Conservation (phyloP, 2,888 invertebrate genomes). For the Dichetophora obliterata region DNA sequence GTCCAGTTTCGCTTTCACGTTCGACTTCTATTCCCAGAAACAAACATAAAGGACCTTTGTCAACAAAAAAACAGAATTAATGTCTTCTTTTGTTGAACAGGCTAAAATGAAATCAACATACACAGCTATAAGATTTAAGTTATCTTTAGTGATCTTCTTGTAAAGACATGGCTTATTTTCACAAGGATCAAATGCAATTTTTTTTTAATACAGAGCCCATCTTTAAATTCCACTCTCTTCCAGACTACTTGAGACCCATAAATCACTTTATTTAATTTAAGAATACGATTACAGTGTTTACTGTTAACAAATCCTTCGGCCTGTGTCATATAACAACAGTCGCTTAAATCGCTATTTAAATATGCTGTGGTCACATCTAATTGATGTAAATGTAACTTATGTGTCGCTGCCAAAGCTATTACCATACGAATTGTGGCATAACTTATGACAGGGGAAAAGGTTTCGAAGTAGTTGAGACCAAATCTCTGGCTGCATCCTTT, state of each 20-base stretch:
- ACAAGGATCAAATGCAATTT: background rate
- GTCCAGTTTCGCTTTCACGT: slow-evolving; percentile 38
- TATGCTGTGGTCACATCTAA: slow-evolving; percentile 9
- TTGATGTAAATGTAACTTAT: slow-evolving; percentile 40
- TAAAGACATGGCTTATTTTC: background rate
- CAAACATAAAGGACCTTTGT: slow-evolving; percentile 13
- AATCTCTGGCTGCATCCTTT: slow-evolving; percentile 40
- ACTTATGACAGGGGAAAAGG: slow-evolving; percentile 35
- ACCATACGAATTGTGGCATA: slow-evolving; percentile 34
- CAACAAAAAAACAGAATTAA: slow-evolving; percentile 41
- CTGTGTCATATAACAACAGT: slow-evolving; percentile 44
- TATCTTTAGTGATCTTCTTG: background rate
- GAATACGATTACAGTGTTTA: background rate
- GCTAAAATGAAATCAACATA: slow-evolving; percentile 44
- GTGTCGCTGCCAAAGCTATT: slow-evolving; percentile 28
- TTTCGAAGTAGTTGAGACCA: slow-evolving; percentile 43
- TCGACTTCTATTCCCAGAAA: slow-evolving; percentile 30
- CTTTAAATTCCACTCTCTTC: slow-evolving; percentile 47
- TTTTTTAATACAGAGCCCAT: slow-evolving; percentile 34
- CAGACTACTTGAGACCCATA: slow-evolving; percentile 47
- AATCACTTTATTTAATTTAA: slow-evolving; percentile 35
- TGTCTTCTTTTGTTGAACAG: slow-evolving; percentile 33
- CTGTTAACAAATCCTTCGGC: slow-evolving; percentile 40
- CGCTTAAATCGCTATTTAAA: slow-evolving; percentile 37
- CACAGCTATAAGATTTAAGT: background rate